Base-by-base conservation (phyloP, 1,140 invertebrate genomes). In the Adelges cooleyi region DNA sequence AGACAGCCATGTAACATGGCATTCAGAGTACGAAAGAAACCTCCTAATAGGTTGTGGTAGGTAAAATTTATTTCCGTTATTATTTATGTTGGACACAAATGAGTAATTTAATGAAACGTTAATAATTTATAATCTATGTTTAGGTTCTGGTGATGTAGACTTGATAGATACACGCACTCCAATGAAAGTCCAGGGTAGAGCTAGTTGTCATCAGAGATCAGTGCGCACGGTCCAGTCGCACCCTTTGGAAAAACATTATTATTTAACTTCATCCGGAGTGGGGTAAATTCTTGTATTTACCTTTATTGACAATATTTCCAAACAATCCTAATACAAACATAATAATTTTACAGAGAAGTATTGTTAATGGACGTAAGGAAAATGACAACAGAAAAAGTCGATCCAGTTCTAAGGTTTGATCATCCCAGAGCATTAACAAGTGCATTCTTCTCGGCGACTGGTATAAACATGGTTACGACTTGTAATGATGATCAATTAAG, bases 381-480 rank as follows among this genome's bases (percentile, higher is more conserved):
- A 6, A 15, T 65, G 49, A 68, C 46, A 13, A 29, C 15, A 5
- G 29, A 46, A 36, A 44, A n/a, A 49, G 48, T 40, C n/a, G 11
- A 65, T 29, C 53, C 66, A 22, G 40, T 66, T 29, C 27, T 65
- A n/a, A 20, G 18, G 15, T 48, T 56, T 54, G 27, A 46, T 0
- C 59, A 56, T 40, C 25, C 54, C 25, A 66, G 67, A 49, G 56
- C 48, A 48, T 40, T 71, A 27, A 68, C 68, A 5, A 69, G 67
- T 67, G 71, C 69, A 9, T 72, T 72, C 51, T 72, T 71, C 51
- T 72, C 72, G 40, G 69, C 68, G 6, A 44, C 66, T 44, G 72
- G 71, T 9, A 42, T 48, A 11, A 69, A 70, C 11, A 67, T 70
- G 29, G 20, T 72, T 1, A 67, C 68, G 5, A 72, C 71, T 5